Evolutionary conservation across 2,113 vertebrate species (phyloP).

Genomic region (Ammospiza nelsoni): DNA sequence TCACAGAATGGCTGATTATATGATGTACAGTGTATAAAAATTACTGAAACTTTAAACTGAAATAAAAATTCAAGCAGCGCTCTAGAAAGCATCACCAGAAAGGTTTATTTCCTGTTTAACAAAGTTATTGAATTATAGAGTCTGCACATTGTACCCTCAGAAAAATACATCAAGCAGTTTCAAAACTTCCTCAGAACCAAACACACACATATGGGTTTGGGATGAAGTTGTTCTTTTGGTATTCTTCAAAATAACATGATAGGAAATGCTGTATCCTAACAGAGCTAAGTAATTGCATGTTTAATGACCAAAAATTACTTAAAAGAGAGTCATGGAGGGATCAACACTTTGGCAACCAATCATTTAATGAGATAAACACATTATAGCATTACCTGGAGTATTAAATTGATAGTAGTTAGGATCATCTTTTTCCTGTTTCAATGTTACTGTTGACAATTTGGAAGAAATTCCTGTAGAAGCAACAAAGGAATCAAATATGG

Average conservation of each 20-base stretch:
- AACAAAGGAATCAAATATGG: background rate
- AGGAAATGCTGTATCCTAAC: background rate
- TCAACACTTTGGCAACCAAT: background rate
- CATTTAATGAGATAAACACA: background rate
- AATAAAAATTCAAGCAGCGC: background rate
- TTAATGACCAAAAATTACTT: background rate
- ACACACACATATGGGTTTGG: background rate
- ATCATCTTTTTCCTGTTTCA: slow-evolving; percentile 80
- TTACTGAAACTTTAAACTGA: background rate
- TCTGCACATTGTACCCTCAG: background rate
- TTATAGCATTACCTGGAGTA: slow-evolving; percentile 70
- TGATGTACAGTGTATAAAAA: background rate
- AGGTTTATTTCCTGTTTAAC: background rate
- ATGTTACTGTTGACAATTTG: slow-evolving; percentile 57
- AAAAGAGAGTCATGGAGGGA: background rate
- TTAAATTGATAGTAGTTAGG: slow-evolving; percentile 75
- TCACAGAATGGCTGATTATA: background rate
- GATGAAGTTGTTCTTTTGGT: background rate
- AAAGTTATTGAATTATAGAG: background rate
- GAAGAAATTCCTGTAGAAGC: slow-evolving; percentile 65
- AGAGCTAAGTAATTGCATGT: background rate
- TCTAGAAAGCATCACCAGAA: background rate
- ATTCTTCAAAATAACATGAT: background rate
- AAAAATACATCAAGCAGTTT: background rate
- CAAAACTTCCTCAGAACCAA: background rate